Conservation (phyloP, 1,140 invertebrate genomes). For the Drosophila mojavensis region DNA sequence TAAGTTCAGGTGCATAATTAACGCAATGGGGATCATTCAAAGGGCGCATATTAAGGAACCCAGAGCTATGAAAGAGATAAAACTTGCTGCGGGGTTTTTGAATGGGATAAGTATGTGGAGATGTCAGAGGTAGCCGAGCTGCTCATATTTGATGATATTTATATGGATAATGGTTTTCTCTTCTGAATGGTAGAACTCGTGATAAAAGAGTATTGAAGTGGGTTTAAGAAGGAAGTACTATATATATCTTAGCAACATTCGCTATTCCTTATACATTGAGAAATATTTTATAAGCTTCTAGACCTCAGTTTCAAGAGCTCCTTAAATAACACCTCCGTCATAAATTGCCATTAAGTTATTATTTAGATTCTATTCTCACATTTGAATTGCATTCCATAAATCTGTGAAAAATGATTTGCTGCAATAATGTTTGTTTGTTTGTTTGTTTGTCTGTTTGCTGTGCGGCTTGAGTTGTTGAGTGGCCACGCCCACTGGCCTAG, state of each 20-base stretch:
- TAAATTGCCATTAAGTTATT: conserved; percentile 39
- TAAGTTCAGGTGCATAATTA: conserved; percentile 45
- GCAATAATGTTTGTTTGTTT: conserved; percentile 36
- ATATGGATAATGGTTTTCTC: no score
- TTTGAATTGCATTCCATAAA: conserved; percentile 50
- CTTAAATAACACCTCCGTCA: background rate
- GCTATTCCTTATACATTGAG: no score
- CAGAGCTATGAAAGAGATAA: conserved; percentile 18
- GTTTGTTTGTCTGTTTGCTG: no score
- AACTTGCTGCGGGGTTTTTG: background rate
- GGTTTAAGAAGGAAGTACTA: no score
- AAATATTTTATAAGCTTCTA: no score
- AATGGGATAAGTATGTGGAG: background rate
- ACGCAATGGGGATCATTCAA: conserved; percentile 23
- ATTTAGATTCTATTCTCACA: conserved; percentile 32
- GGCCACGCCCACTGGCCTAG: conserved; percentile 33
- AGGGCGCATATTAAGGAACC: conserved; percentile 3
- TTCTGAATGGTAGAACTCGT: no score
- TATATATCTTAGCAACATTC: no score
- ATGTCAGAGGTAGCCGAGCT: background rate
- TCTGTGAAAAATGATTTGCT: conserved; percentile 55
- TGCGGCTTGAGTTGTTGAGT: conserved; percentile 22
- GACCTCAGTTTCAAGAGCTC: no score
- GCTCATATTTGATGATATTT: no score
- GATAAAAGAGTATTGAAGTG: no score